These are phyloP conservation scores for Melanophora roralis DNA, from an alignment of 2,888 invertebrate genomes.

Conservation along the genomic window DNA sequence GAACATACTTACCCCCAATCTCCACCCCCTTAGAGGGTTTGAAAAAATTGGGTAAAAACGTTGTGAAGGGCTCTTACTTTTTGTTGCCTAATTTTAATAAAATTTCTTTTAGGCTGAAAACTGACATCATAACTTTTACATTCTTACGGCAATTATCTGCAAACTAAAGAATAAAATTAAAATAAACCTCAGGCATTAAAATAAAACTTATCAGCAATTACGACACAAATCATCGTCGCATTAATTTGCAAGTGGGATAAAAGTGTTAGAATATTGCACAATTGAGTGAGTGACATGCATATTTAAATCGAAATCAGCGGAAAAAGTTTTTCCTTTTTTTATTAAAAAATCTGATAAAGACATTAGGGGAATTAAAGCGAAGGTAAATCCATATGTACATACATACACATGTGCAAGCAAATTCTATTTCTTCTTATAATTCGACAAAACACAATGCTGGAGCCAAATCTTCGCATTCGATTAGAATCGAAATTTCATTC, in stretches of 20 bases:
- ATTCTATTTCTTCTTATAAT: too few species aligned
- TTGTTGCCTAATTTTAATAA: constrained; percentile 29
- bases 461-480: too few species aligned
- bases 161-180: constrained; percentile 29
- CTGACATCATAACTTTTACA: constrained; percentile 45
- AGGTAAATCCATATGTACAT: neutral
- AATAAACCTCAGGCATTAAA: constrained; percentile 30
- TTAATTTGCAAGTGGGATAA: neutral
- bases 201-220: neutral
- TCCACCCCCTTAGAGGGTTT: too few species aligned
- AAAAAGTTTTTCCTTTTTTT: neutral
- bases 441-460: too few species aligned
- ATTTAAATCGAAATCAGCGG: constrained; percentile 21
- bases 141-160: constrained; percentile 28
- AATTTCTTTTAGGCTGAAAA: constrained; percentile 13
- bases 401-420: too few species aligned
- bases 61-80: too few species aligned
- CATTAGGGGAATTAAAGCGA: neutral
- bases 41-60: too few species aligned
- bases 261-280: constrained; percentile 10
- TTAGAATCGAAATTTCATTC: too few species aligned
- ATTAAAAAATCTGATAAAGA: constrained; percentile 9
- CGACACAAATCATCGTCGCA: constrained; percentile 42
- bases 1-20: too few species aligned
- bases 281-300: constrained; percentile 41